Percentiles rank a stretch among this genome's conserved stretches.
Evolutionary conservation across 2,797 vertebrate species (phyloP).

Genomic region (Garrulus glandarius): DNA sequence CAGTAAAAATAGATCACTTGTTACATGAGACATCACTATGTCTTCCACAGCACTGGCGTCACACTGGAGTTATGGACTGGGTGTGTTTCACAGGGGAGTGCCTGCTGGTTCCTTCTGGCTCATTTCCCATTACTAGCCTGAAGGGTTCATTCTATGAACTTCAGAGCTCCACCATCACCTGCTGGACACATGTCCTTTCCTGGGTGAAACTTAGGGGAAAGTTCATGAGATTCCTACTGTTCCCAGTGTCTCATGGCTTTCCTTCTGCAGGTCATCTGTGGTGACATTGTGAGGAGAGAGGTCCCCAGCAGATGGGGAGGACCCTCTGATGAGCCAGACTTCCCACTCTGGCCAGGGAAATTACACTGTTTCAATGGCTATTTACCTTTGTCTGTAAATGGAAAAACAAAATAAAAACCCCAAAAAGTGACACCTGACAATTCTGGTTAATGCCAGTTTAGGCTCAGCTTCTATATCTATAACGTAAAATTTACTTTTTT

Average conservation of each 20-base stretch:
- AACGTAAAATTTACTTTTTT: neutral
- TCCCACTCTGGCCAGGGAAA: neutral
- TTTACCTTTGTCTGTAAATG: neutral
- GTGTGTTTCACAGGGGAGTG: neutral
- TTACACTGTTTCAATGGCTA: neutral
- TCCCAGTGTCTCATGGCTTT: neutral
- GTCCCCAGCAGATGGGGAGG: no score
- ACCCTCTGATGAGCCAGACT: neutral
- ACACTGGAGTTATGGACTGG: neutral
- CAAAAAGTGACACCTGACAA: neutral
- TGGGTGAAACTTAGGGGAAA: neutral
- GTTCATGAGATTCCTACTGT: neutral
- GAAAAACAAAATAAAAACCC: neutral
- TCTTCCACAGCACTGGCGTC: neutral
- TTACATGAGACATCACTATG: fast-evolving
- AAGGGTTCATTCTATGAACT: neutral
- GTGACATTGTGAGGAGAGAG: neutral
- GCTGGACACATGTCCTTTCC: neutral
- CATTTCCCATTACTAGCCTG: neutral
- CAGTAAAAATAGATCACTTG: neutral
- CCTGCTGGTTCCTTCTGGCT: neutral
- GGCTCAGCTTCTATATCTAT: neutral
- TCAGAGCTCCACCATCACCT: neutral
- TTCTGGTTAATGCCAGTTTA: neutral
- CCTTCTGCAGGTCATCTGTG: no score